Base-by-base conservation (phyloP, 1,140 invertebrate genomes). In the Meteorus sp. region DNA sequence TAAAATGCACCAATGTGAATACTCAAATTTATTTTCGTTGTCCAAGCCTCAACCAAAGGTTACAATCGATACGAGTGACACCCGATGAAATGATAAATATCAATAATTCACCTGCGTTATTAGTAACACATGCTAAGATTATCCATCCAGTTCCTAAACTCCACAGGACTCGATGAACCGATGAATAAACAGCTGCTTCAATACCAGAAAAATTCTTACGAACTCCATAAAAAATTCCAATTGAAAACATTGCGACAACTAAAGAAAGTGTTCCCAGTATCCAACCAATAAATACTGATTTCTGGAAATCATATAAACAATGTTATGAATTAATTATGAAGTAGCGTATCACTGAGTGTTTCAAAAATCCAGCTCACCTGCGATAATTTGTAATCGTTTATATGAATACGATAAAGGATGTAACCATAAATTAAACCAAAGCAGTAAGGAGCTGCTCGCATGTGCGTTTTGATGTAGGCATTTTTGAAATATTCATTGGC, bases 381-480 rank as follows among this genome's bases (percentile, higher is more conserved):
- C 29, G 72, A 63, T 55, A 70, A 70, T 75, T 81, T 78, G 37
- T 64, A 85, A 78, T 84, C 78, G 54, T 81, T 75, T 43, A 74
- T 77, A 70, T 88, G 85, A 41, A 88, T 79, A 52, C 80, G 75
- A 68, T 87, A 82, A 9, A 85, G 77, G n/a, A 87, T 66, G 61
- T 86, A 88, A 20, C 85, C 87, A 60, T 82, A 84, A 22, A 85
- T 56, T 41, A 89, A 65, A 37, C 87, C 88, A 66, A 87, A 79
- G 59, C 84, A 84, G 63, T 89, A 89, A 0, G 85, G 80, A 44
- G 77, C 83, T 44, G 87, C 85, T 68, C 87, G 82, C 83, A 88
- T 88, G 64, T 89, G 87, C 1, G 87, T 89, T 69, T 86, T 88
- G 2, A 88, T 85, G 58, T 89, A 89, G 4, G 80, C 81, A 33